These are phyloP conservation scores for Numenius arquata DNA, from an alignment of 2,113 vertebrate genomes.

Conservation along the genomic window DNA sequence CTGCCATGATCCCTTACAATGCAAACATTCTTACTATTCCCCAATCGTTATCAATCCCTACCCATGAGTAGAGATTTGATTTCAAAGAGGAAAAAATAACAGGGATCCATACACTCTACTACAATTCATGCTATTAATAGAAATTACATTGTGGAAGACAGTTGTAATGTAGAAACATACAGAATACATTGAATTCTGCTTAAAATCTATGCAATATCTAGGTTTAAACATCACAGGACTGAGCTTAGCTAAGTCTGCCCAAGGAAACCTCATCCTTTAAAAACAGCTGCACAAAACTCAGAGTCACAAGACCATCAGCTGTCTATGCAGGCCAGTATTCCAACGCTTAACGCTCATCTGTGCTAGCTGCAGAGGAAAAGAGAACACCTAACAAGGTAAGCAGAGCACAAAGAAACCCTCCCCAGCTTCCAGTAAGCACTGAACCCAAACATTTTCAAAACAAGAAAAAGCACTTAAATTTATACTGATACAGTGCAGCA, in stretches of 20 bases:
- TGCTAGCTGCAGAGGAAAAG: neutral
- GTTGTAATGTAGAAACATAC: neutral
- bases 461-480: neutral
- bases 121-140: neutral
- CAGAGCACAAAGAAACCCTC: neutral
- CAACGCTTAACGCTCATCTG: neutral
- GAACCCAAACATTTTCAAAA: neutral
- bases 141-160: neutral
- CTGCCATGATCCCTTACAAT: neutral
- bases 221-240: neutral
- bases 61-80: neutral
- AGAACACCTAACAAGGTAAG: neutral
- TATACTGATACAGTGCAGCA: neutral
- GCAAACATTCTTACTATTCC: neutral
- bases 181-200: neutral
- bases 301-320: neutral
- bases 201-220: neutral
- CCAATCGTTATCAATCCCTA: neutral
- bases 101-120: neutral
- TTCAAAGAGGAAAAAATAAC: neutral
- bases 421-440: neutral
- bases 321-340: neutral
- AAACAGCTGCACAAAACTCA: neutral
- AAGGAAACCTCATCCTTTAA: neutral
- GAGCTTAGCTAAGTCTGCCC: neutral